A percentile compares a stretch with the other conserved stretches of the same genome.
These are phyloP conservation scores for Clarias gariepinus DNA, from an alignment of 2,113 vertebrate species.

Conservation along the genomic window DNA sequence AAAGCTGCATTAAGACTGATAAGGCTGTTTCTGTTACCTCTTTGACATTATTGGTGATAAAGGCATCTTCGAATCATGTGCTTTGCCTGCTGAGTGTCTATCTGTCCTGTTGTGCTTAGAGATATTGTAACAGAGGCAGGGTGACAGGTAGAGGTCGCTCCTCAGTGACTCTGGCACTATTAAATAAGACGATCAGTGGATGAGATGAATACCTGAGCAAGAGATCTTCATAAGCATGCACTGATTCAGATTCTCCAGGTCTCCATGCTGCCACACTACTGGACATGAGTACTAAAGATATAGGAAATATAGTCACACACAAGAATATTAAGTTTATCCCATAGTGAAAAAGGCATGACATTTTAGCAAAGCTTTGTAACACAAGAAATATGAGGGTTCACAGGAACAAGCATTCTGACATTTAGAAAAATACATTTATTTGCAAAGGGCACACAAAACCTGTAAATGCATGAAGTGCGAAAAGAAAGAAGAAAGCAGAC, in stretches of 20 bases:
- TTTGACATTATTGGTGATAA: not conserved
- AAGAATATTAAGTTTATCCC: not conserved
- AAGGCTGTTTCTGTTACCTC: not conserved
- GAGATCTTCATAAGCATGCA: not conserved
- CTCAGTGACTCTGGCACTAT: not conserved
- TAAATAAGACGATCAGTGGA: not conserved
- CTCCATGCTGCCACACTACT: not conserved
- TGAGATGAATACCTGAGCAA: not conserved
- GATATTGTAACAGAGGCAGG: not conserved
- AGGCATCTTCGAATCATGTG: not conserved
- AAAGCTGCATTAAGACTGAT: not conserved
- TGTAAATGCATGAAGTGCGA: not conserved
- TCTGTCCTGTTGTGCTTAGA: not conserved
- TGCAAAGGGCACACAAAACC: conserved; percentile 24
- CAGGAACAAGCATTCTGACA: conserved; percentile 31
- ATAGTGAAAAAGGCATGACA: not conserved
- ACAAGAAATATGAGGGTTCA: not conserved
- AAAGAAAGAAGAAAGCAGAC: not conserved
- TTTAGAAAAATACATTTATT: conserved; percentile 56
- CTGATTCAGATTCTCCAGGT: not conserved
- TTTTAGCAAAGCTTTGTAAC: not conserved
- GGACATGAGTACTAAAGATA: not conserved
- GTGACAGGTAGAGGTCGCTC: not conserved
- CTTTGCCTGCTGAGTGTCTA: not conserved
- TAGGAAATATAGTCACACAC: not conserved